Conservation (phyloP, 92 coral and sea anemone species). For the Siderastrea siderea region DNA sequence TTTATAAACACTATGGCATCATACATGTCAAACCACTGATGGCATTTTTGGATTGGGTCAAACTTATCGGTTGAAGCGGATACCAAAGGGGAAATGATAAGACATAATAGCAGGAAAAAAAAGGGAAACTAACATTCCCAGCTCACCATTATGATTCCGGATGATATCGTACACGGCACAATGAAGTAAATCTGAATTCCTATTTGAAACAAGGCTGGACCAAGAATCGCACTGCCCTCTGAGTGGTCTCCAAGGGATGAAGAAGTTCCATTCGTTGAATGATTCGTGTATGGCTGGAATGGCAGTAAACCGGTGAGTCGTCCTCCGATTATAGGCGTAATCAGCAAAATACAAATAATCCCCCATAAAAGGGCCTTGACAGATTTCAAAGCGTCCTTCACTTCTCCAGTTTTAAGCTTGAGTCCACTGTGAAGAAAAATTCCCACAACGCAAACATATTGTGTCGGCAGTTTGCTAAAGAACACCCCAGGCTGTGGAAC, state of each 20-base stretch:
- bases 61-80: no score
- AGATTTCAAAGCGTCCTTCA: slow-evolving; percentile 85
- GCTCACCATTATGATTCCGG: slow-evolving; percentile 94
- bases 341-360: slow-evolving; percentile 79
- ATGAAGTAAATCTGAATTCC: slow-evolving; percentile 94
- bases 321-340: slow-evolving; percentile 89
- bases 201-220: slow-evolving; percentile 83
- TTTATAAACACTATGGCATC: no score
- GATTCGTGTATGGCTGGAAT: slow-evolving; percentile 41
- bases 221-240: slow-evolving; percentile 65
- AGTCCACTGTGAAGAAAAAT: slow-evolving; percentile 91
- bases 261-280: slow-evolving; percentile 41
- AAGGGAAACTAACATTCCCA: background rate
- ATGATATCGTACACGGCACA: slow-evolving; percentile 95
- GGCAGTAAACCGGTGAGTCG: slow-evolving; percentile 88
- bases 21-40: no score
- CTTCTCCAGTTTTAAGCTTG: slow-evolving; percentile 92
- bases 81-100: no score
- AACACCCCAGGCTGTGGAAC: slow-evolving; percentile 85
- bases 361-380: slow-evolving; percentile 86
- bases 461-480: slow-evolving; percentile 83
- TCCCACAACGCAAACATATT: slow-evolving; percentile 84
- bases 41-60: no score
- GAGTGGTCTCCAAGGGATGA: slow-evolving; percentile 1
- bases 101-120: no score